Percentiles rank a stretch among this genome's conserved stretches.
These are phyloP conservation scores for Ptyas mucosa DNA, from an alignment of 2,113 vertebrate species.

Conservation along the genomic window DNA sequence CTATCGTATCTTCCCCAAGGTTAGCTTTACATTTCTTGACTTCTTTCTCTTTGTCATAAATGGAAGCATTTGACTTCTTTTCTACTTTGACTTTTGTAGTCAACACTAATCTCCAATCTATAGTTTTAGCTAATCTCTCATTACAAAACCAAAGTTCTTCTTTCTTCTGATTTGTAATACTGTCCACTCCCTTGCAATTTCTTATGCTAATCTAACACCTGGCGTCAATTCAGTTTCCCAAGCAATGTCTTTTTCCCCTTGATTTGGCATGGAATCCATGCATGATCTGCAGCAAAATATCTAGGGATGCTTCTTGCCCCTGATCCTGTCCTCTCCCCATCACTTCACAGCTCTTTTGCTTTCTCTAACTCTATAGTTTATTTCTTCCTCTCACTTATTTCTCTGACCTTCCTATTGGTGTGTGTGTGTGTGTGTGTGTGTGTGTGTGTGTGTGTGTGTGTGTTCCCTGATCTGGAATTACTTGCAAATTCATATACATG, in stretches of 20 bases:
- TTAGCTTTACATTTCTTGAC: neutral
- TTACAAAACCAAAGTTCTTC: neutral
- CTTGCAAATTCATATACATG: neutral
- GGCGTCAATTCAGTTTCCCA: neutral
- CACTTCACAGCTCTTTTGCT: neutral
- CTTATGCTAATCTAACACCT: neutral
- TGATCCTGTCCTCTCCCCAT: neutral
- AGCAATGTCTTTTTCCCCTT: neutral
- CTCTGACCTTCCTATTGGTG: neutral
- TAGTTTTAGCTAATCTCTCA: neutral
- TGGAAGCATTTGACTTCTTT: neutral
- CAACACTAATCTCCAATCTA: neutral
- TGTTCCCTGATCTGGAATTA: neutral
- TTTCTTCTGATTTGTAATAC: neutral
- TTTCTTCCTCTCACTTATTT: neutral
- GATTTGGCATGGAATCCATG: neutral
- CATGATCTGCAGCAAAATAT: neutral
- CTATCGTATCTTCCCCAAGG: neutral
- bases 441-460: too few relatives aligned
- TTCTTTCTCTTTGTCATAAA: neutral
- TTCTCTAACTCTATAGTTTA: neutral
- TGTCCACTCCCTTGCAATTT: neutral
- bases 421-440: too few relatives aligned
- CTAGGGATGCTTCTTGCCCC: neutral
- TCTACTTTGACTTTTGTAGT: neutral